Percentiles rank a stretch among this genome's conserved stretches.
Conservation (phyloP, 2,113 vertebrate species). For the Daboia siamensis region DNA sequence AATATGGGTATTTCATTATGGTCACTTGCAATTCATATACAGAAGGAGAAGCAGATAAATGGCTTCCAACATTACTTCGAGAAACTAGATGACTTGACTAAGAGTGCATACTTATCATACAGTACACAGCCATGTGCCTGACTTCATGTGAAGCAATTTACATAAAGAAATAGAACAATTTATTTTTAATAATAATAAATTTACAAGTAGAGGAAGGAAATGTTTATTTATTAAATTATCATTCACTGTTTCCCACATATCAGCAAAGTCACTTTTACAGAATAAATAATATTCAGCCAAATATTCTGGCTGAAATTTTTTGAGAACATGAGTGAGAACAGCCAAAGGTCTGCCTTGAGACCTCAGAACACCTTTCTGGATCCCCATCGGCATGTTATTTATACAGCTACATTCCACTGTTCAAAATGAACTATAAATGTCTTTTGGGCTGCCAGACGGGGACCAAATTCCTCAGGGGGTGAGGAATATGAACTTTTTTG, state of each 20-base stretch:
- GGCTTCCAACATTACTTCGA: neutral
- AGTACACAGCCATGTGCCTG: neutral
- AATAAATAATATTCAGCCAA: conserved; percentile 8
- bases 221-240: neutral
- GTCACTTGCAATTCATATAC: neutral
- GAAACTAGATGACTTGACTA: neutral
- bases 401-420: neutral
- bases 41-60: neutral
- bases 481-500: neutral
- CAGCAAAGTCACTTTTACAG: conserved; percentile 6
- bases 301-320: conserved; percentile 29
- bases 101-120: neutral
- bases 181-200: neutral
- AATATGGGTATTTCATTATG: neutral
- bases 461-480: neutral
- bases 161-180: neutral
- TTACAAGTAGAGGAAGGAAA: neutral
- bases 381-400: neutral
- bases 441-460: neutral
- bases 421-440: neutral
- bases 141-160: neutral
- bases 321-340: conserved; percentile 35
- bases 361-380: conserved; percentile 40
- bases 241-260: neutral
- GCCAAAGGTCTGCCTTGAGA: conserved; percentile 25